Percentiles rank a stretch among this genome's conserved stretches.
phyloP scores from a whole-genome alignment of 2,888 invertebrate species.

The Belgica antarctica region DNA sequence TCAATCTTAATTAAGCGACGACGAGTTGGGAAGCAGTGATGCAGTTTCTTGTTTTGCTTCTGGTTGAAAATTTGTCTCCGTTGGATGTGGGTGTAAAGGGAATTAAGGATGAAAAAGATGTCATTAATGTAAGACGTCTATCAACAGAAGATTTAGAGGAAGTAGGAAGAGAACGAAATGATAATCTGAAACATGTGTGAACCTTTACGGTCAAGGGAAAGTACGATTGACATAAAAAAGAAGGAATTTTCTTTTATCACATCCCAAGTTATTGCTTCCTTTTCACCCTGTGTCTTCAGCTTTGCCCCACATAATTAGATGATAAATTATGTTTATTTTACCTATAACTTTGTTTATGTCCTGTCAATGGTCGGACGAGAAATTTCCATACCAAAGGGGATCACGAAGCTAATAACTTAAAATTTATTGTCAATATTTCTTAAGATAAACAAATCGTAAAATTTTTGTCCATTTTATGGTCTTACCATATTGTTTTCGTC shows the following conservation, averaged over 20 bases:
- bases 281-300: not conserved
- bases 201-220: not conserved
- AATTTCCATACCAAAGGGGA: conserved; percentile 20
- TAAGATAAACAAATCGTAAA: conserved; percentile 33
- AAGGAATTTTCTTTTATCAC: conserved; percentile 26
- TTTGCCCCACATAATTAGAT: conserved; percentile 29
- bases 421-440: conserved; percentile 8
- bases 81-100: not conserved
- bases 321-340: conserved; percentile 33
- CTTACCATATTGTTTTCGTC: not conserved
- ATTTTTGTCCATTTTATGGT: not conserved
- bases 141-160: not conserved
- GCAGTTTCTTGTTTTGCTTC: not conserved
- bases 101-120: not conserved
- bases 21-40: not conserved
- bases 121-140: conserved; percentile 25
- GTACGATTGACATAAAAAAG: not conserved
- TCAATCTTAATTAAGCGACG: conserved; percentile 41
- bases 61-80: too few relatives aligned
- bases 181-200: conserved; percentile 33
- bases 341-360: not conserved
- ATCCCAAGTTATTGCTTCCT: conserved; percentile 27
- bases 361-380: not conserved
- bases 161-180: not conserved
- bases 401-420: conserved; percentile 2